These are phyloP conservation scores for Oreamnos americanus DNA, from an alignment of 2,113 vertebrate genomes.

Conservation along the genomic window DNA sequence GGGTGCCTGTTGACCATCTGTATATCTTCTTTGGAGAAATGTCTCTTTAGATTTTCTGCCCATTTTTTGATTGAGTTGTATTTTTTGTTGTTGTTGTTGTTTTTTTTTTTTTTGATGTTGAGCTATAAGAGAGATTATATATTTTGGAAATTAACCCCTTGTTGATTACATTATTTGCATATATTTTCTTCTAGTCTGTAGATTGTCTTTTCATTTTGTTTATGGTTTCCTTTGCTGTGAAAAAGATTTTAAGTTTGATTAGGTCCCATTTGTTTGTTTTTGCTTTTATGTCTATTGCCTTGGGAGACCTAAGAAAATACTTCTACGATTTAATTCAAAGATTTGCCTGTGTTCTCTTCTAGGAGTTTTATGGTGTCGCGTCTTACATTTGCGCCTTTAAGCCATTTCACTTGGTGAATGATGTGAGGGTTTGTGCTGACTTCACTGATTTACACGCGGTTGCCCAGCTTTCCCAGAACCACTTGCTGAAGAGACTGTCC, in stretches of 20 bases:
- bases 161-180: neutral
- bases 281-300: neutral
- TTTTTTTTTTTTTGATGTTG: neutral
- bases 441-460: accelerated
- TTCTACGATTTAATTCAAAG: accelerated
- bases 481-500: neutral
- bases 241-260: neutral
- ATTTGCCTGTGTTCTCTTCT: neutral
- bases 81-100: neutral
- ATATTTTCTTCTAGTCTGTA: accelerated
- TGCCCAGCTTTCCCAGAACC: neutral
- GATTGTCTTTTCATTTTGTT: neutral
- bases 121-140: neutral
- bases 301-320: neutral
- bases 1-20: neutral
- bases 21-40: neutral
- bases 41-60: neutral
- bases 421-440: neutral
- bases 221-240: neutral
- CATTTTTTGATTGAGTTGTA: neutral
- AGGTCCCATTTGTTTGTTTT: neutral
- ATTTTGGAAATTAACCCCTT: neutral
- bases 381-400: neutral
- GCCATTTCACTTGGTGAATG: neutral
- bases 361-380: neutral